Percentiles rank a stretch among this genome's conserved stretches.
phyloP scores from a whole-genome alignment of 2,888 invertebrate species.

The Drosophila affinis region DNA sequence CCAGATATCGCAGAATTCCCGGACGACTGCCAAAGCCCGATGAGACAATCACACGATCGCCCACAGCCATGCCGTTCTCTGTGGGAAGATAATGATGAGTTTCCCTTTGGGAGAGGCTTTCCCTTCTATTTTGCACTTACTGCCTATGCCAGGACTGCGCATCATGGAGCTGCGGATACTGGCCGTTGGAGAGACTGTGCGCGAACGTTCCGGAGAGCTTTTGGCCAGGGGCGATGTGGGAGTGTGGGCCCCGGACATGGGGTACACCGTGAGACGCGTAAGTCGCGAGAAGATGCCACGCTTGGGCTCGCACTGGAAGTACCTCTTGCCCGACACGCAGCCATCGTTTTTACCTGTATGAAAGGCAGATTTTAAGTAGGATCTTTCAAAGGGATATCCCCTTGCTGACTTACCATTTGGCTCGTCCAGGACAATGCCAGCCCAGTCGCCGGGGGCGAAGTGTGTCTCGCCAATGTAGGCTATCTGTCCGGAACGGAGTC shows the following conservation, averaged over 20 bases:
- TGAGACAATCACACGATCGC: slow-evolving; percentile 95
- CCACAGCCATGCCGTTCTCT: slow-evolving; percentile 89
- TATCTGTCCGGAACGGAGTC: slow-evolving; percentile 95
- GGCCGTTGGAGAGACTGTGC: slow-evolving; percentile 82
- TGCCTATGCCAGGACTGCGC: slow-evolving; percentile 79
- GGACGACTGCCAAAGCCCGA: slow-evolving; percentile 94
- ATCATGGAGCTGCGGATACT: slow-evolving; percentile 81
- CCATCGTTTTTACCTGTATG: slow-evolving; percentile 96
- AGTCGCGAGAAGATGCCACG: slow-evolving; percentile 97
- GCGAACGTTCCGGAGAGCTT: slow-evolving; percentile 81
- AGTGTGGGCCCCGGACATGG: slow-evolving; percentile 86
- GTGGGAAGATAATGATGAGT: background rate
- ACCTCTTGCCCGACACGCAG: slow-evolving; percentile 94
- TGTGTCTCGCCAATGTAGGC: slow-evolving; percentile 95
- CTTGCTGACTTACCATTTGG: slow-evolving; percentile 88
- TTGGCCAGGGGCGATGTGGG: slow-evolving; percentile 77
- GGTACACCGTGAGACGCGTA: slow-evolving; percentile 91
- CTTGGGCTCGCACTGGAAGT: slow-evolving; percentile 96
- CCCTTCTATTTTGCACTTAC: slow-evolving; percentile 63
- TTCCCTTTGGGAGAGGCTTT: too few species aligned
- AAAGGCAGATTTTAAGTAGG: background rate
- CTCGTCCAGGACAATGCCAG: slow-evolving; percentile 97
- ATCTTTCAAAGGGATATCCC: too few species aligned
- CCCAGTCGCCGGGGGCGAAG: slow-evolving; percentile 99
- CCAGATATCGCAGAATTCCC: slow-evolving; percentile 93